Evolutionary conservation across 2,797 vertebrate genomes (phyloP).

Genomic region (Cynopterus sphinx): DNA sequence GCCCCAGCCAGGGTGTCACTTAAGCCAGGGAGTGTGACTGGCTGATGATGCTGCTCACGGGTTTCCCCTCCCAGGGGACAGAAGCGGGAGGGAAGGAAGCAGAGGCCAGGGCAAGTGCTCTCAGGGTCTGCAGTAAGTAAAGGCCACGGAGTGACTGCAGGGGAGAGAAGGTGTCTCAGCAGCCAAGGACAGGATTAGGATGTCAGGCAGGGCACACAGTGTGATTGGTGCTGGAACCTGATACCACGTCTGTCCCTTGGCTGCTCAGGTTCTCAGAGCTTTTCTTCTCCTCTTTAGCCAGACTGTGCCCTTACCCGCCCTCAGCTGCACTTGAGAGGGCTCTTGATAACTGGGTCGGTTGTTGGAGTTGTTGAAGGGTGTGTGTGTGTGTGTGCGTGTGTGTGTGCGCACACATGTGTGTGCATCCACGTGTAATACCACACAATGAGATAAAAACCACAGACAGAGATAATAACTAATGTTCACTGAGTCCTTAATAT

Average conservation of each 20-base stretch:
- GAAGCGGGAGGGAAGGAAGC: not conserved
- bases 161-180: not conserved
- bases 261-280: not conserved
- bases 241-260: not conserved
- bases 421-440: not conserved
- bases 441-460: not conserved
- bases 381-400: not conserved
- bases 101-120: not conserved
- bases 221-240: not conserved
- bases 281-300: not conserved
- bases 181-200: not conserved
- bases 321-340: not conserved
- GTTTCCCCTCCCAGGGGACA: not conserved
- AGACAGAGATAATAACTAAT: not conserved
- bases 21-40: slow-evolving; percentile 29
- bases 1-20: slow-evolving; percentile 31
- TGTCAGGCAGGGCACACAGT: not conserved
- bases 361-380: not conserved
- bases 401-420: not conserved
- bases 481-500: not conserved
- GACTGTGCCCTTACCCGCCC: not conserved
- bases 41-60: not conserved
- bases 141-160: not conserved
- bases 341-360: not conserved
- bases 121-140: not conserved